Evolutionary conservation across 2,113 vertebrate genomes (phyloP).

Genomic region (Phasianus colchicus): DNA sequence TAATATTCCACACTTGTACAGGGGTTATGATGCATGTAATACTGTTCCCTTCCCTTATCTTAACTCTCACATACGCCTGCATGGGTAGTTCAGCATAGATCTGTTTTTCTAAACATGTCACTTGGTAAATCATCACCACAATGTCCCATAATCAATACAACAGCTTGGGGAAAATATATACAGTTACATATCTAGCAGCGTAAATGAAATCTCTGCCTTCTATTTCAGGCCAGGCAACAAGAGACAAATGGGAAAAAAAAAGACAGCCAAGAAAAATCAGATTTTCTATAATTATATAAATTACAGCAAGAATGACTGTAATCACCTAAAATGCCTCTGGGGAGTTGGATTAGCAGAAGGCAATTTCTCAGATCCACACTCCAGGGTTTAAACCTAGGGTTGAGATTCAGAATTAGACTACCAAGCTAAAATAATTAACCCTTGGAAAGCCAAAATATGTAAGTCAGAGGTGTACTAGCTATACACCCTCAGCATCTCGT

Average conservation of each 20-base stretch:
- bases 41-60: neutral
- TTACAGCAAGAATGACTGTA: conserved; percentile 84
- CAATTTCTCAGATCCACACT: conserved; percentile 85
- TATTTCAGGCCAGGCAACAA: conserved; percentile 73
- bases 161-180: conserved; percentile 44
- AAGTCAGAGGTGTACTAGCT: neutral
- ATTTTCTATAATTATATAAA: conserved; percentile 84
- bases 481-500: neutral
- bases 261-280: conserved; percentile 81
- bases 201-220: conserved; percentile 56
- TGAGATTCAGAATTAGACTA: conserved; percentile 70
- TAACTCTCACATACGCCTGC: neutral
- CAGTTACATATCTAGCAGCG: conserved; percentile 53
- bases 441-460: conserved; percentile 60
- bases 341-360: conserved; percentile 82
- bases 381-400: conserved; percentile 75
- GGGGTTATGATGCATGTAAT: neutral
- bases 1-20: neutral
- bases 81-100: neutral
- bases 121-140: neutral
- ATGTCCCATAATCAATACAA: conserved; percentile 6
- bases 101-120: neutral
- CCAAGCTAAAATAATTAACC: conserved; percentile 74
- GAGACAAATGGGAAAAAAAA: conserved; percentile 70
- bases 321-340: conserved; percentile 82